These are phyloP conservation scores for Styela plicata DNA, from an alignment of 23 tunicate genomes.

Conservation along the genomic window DNA sequence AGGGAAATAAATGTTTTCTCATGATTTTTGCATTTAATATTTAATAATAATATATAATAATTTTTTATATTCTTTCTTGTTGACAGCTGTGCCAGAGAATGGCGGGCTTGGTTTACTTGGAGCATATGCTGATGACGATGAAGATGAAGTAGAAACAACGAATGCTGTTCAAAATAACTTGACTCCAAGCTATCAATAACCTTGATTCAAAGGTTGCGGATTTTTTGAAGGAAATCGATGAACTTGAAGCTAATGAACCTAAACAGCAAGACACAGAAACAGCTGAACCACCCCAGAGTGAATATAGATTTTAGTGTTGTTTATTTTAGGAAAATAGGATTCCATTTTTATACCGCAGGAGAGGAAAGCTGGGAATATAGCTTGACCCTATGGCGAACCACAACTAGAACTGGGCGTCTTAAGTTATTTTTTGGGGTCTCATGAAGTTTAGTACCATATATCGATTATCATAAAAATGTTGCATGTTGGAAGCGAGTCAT, in stretches of 20 bases:
- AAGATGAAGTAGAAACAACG: conserved; percentile 1
- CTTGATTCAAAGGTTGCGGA: conserved; percentile 82
- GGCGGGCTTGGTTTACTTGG: conserved; percentile 54
- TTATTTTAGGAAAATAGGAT: neutral
- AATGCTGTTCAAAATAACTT: conserved; percentile 16
- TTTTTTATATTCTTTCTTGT: too few species aligned
- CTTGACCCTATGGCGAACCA: neutral
- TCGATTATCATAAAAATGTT: too few species aligned
- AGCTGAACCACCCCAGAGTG: neutral
- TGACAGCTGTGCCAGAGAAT: conserved; percentile 17
- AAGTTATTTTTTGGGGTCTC: too few species aligned
- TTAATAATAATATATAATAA: too few species aligned
- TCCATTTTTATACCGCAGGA: neutral
- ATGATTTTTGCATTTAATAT: too few species aligned
- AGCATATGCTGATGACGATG: conserved; percentile 31
- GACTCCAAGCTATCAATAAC: conserved; percentile 22
- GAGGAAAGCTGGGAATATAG: neutral
- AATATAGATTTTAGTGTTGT: neutral
- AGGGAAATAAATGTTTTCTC: too few species aligned
- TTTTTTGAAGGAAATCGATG: conserved; percentile 90
- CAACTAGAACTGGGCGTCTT: too few species aligned
- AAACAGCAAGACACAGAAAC: neutral
- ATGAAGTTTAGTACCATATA: too few species aligned
- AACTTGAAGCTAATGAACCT: conserved; percentile 29
- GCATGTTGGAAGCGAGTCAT: too few species aligned